These are phyloP conservation scores for Acanthosepion lycidas DNA, from an alignment of 2,888 invertebrate genomes.

Conservation along the genomic window DNA sequence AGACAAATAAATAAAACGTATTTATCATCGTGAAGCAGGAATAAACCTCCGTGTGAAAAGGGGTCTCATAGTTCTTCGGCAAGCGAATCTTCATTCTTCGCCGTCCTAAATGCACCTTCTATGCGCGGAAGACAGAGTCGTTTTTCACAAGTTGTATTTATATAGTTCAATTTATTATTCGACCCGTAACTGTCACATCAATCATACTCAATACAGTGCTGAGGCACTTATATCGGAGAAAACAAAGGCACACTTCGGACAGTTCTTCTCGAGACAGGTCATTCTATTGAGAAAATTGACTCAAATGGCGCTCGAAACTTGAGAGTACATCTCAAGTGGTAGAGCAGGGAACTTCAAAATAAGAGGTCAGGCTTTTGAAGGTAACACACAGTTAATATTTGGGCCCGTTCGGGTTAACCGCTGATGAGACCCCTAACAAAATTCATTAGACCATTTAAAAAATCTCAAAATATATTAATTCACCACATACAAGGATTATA, in stretches of 20 bases:
- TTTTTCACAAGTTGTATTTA: neutral
- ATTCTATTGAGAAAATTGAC: neutral
- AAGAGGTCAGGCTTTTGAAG: neutral
- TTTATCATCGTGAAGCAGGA: neutral
- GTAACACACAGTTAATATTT: neutral
- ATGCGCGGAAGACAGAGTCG: neutral
- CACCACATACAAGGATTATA: too few relatives aligned
- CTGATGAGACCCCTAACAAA: too few relatives aligned
- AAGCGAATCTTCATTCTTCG: neutral
- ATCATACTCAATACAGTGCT: neutral
- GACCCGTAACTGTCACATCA: neutral
- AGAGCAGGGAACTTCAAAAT: neutral
- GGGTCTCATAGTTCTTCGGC: neutral
- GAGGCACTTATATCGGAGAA: neutral
- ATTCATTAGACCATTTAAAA: too few relatives aligned
- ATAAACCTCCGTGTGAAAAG: neutral
- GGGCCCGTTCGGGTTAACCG: too few relatives aligned
- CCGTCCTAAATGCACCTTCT: neutral
- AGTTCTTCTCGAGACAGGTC: neutral
- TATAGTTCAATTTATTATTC: neutral
- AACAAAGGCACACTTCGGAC: neutral
- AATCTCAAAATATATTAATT: too few relatives aligned
- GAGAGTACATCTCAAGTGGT: neutral
- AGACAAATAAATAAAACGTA: constrained; percentile 8
- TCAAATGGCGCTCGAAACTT: neutral